Evolutionary conservation across 1,140 invertebrate species (phyloP).

Genomic region (Lanistes nyassanus): DNA sequence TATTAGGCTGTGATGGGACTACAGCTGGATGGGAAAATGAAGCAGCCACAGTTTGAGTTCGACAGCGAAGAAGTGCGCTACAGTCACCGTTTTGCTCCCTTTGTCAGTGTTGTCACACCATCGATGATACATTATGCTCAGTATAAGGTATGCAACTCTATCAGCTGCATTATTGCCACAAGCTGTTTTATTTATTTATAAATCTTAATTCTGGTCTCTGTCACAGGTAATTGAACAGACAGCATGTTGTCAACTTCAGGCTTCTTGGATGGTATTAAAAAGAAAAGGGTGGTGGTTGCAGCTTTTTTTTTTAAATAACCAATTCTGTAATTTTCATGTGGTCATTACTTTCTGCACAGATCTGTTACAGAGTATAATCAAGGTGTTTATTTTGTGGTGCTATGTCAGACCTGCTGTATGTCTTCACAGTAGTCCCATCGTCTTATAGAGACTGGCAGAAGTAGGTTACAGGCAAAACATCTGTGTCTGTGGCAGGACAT

Average conservation of each 20-base stretch:
- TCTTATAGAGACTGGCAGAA: too few relatives aligned
- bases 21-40: slow-evolving; percentile 76
- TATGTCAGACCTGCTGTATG: background rate
- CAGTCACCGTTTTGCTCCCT: slow-evolving; percentile 91
- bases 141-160: slow-evolving; percentile 70
- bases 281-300: too few relatives aligned
- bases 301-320: too few relatives aligned
- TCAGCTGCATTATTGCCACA: background rate
- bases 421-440: too few relatives aligned
- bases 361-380: too few relatives aligned
- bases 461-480: background rate
- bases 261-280: too few relatives aligned
- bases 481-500: slow-evolving; percentile 70
- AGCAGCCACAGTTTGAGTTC: slow-evolving; percentile 85
- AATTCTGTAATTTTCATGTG: too few relatives aligned
- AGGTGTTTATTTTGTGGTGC: background rate
- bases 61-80: slow-evolving; percentile 94
- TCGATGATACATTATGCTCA: slow-evolving; percentile 89
- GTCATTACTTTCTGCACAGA: too few relatives aligned
- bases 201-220: background rate
- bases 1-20: slow-evolving; percentile 79
- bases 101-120: slow-evolving; percentile 86
- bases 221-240: too few relatives aligned
- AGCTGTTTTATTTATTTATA: background rate
- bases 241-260: too few relatives aligned